Evolutionary conservation across 2,797 vertebrate species (phyloP).

Genomic region (Sitta carolinensis): DNA sequence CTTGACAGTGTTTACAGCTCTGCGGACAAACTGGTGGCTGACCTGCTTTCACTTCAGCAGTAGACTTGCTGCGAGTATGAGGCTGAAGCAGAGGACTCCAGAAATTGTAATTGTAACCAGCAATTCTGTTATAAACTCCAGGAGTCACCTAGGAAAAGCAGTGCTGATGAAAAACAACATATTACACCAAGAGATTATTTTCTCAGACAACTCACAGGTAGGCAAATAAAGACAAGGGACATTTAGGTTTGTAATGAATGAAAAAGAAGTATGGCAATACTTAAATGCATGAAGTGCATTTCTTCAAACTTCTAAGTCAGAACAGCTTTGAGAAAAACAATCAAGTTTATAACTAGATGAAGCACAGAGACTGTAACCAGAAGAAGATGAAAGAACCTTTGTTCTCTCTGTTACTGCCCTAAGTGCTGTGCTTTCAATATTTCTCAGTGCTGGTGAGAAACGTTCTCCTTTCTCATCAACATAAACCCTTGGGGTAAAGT

Average conservation of each 20-base stretch:
- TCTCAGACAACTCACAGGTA: neutral
- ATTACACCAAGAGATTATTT: neutral
- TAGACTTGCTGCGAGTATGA: neutral
- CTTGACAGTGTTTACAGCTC: neutral
- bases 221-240: neutral
- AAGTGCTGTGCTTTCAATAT: neutral
- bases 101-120: neutral
- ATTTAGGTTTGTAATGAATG: neutral
- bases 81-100: neutral
- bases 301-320: neutral
- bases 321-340: neutral
- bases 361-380: neutral
- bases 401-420: neutral
- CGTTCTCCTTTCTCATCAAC: neutral
- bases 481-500: neutral
- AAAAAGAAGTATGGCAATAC: neutral
- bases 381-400: conserved; percentile 34
- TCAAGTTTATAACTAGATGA: conserved; percentile 4
- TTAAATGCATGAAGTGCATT: neutral
- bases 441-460: conserved; percentile 1
- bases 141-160: neutral
- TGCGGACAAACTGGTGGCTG: accelerated
- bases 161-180: neutral
- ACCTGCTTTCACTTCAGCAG: neutral
- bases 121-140: neutral